Percentiles rank a stretch among this genome's conserved stretches.
phyloP scores from a whole-genome alignment of 2,113 vertebrate genomes.

The Neolamprologus brichardi region DNA sequence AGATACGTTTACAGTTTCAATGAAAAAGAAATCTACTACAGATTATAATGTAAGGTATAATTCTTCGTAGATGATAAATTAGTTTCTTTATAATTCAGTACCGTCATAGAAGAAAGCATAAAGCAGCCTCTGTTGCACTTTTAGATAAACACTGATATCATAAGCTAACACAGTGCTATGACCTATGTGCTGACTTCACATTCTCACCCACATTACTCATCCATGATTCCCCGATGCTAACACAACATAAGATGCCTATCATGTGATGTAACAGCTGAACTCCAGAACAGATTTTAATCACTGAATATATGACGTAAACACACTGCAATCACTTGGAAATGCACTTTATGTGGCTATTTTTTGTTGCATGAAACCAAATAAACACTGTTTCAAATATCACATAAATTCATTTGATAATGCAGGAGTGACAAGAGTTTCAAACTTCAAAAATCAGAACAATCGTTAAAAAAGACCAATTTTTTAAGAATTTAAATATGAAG shows the following conservation, averaged over 20 bases:
- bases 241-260: background rate
- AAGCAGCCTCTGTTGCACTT: background rate
- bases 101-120: rapidly evolving
- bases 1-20: background rate
- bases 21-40: background rate
- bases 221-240: background rate
- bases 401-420: background rate
- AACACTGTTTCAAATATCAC: background rate
- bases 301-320: rapidly evolving
- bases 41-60: rapidly evolving
- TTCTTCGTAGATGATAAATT: background rate
- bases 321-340: background rate
- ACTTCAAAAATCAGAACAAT: background rate
- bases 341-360: background rate
- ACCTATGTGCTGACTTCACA: background rate
- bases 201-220: background rate
- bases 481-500: background rate
- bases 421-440: background rate
- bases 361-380: background rate
- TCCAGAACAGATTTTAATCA: background rate
- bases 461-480: background rate
- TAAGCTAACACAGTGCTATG: background rate
- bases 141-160: rapidly evolving
- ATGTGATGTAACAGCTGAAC: background rate
- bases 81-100: background rate